Percentiles rank a stretch among this genome's conserved stretches.
Conservation (phyloP, 2,797 vertebrate species). For the Schizothorax lantsangensis region DNA sequence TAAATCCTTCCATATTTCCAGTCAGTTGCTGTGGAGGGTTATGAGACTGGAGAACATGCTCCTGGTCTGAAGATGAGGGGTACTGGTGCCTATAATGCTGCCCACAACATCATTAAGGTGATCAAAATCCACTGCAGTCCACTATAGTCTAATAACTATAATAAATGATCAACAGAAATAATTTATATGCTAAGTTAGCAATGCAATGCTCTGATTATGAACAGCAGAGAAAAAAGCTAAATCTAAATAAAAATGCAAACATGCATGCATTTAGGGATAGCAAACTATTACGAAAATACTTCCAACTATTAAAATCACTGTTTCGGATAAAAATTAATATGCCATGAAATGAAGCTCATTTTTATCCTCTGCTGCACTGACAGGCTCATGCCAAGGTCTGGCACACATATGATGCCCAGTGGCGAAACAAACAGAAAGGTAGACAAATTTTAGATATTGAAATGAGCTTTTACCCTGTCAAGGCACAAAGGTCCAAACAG, state of each 20-base stretch:
- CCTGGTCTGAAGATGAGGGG: slow-evolving; percentile 86
- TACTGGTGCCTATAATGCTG: slow-evolving; percentile 84
- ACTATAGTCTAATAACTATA: neutral
- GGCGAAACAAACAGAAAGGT: slow-evolving; percentile 88
- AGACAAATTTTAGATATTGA: slow-evolving; percentile 46
- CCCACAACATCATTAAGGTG: slow-evolving; percentile 91
- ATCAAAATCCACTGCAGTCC: slow-evolving; percentile 42
- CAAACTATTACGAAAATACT: neutral
- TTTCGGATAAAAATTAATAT: neutral
- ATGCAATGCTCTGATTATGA: neutral
- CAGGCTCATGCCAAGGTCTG: slow-evolving; percentile 90
- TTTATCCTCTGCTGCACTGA: slow-evolving; percentile 39
- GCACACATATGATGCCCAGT: slow-evolving; percentile 87
- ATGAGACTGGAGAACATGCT: slow-evolving; percentile 87
- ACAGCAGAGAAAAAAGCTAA: neutral
- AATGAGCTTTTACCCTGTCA: neutral
- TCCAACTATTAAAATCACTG: neutral
- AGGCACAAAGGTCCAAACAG: slow-evolving; percentile 7
- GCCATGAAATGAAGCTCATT: slow-evolving; percentile 13
- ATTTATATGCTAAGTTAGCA: slow-evolving; percentile 20
- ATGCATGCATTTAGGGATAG: neutral
- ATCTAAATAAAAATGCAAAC: neutral
- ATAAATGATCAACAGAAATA: neutral
- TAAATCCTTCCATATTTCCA: slow-evolving; percentile 62
- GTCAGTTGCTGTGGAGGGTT: slow-evolving; percentile 88